Conservation (phyloP, 2,113 vertebrate genomes). For the Pachyramphus minor region DNA sequence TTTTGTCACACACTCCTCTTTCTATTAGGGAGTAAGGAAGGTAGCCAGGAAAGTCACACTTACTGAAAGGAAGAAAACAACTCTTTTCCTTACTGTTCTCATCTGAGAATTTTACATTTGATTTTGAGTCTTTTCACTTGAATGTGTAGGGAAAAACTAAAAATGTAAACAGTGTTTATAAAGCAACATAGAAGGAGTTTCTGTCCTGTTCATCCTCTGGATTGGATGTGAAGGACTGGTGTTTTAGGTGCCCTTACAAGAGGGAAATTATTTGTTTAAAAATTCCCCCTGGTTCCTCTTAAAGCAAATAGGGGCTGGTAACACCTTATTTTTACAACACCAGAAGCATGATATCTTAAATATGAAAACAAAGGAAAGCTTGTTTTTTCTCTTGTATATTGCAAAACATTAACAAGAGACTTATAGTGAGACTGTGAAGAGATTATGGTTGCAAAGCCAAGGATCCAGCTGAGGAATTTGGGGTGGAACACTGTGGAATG, state of each 20-base stretch:
- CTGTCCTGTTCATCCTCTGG: not conserved
- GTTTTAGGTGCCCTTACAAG: not conserved
- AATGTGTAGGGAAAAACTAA: not conserved
- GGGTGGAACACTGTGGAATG: not conserved
- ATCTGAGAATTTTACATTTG: not conserved
- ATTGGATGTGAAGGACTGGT: not conserved
- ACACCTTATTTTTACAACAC: not conserved
- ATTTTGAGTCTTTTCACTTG: not conserved
- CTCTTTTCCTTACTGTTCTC: not conserved
- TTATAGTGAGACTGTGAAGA: not conserved
- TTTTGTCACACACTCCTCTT: not conserved
- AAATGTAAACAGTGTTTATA: not conserved
- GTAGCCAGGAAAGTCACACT: not conserved
- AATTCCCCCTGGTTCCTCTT: not conserved
- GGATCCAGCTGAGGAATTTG: not conserved
- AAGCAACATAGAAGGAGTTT: not conserved
- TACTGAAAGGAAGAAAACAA: not conserved
- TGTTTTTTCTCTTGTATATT: not conserved
- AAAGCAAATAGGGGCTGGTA: not conserved
- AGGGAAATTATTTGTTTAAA: not conserved
- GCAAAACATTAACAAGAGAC: not conserved
- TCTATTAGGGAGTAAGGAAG: not conserved
- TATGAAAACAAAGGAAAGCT: not conserved
- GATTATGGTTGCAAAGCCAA: not conserved
- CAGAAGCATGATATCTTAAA: not conserved